These are phyloP conservation scores for Maniola jurtina DNA, from an alignment of 1,140 invertebrate species.

Conservation along the genomic window DNA sequence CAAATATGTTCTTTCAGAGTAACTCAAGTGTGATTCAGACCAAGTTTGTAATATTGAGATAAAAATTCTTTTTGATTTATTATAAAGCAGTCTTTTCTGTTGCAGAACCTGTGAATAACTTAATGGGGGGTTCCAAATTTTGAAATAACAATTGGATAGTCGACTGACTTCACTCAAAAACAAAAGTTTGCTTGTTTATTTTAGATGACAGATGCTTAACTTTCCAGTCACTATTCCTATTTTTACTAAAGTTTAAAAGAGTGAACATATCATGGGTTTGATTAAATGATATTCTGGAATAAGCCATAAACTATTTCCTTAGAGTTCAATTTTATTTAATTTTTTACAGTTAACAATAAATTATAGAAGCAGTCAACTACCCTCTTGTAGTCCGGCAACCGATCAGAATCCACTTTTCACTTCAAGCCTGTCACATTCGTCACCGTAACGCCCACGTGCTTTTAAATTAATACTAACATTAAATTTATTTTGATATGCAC, in stretches of 20 bases:
- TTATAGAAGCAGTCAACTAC: conserved; percentile 1
- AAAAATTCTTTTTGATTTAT: conserved; percentile 26
- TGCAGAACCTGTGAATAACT: conserved; percentile 25
- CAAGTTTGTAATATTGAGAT: conserved; percentile 7
- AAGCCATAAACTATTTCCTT: no score
- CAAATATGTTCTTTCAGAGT: not conserved
- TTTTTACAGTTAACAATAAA: no score
- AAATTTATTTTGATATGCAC: conserved; percentile 75
- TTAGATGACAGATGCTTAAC: not conserved
- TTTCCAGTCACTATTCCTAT: no score
- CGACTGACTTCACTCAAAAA: not conserved
- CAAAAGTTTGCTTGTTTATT: not conserved
- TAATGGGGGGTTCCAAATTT: conserved; percentile 13
- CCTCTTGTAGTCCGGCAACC: conserved; percentile 9
- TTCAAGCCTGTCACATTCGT: conserved; percentile 17
- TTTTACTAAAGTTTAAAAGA: no score
- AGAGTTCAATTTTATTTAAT: no score
- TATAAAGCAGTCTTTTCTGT: conserved; percentile 40
- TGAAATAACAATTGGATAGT: not conserved
- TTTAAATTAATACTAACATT: conserved; percentile 64
- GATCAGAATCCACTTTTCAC: conserved; percentile 22
- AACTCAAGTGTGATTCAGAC: not conserved
- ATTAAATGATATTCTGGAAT: no score
- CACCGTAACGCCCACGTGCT: conserved; percentile 38
- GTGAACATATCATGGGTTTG: no score